A percentile compares a stretch with the other conserved stretches of the same genome.
Conservation (phyloP, 1,140 invertebrate species). For the Drosophila repleta region DNA sequence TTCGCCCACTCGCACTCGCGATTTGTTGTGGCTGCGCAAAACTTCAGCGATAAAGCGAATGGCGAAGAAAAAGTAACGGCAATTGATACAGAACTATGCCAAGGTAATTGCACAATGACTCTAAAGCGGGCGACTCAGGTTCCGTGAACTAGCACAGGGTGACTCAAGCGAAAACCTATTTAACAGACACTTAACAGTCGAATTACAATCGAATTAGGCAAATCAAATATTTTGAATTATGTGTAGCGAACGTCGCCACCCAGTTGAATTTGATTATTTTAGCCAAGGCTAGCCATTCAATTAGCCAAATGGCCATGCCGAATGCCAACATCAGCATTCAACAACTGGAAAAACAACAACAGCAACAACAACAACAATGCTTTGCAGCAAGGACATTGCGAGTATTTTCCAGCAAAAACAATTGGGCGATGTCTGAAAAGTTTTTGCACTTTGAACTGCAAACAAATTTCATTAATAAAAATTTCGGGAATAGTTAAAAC, state of each 20-base stretch:
- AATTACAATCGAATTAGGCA: background rate
- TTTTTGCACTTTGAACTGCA: constrained; percentile 10
- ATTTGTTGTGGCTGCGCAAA: constrained; percentile 63
- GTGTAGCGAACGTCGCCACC: background rate
- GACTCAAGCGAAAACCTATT: background rate
- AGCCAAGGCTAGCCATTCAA: constrained; percentile 29
- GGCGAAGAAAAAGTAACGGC: constrained; percentile 21
- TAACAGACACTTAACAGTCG: background rate
- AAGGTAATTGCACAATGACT: constrained; percentile 41
- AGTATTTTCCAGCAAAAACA: constrained; percentile 18
- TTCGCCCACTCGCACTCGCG: constrained; percentile 32
- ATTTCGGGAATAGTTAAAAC: background rate
- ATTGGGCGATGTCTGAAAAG: constrained; percentile 22
- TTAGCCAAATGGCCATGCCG: constrained; percentile 26
- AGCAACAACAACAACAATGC: constrained; percentile 7
- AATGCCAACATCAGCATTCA: constrained; percentile 1
- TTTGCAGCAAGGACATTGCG: constrained; percentile 15
- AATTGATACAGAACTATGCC: constrained; percentile 56
- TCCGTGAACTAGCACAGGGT: constrained; percentile 10
- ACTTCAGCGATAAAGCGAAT: constrained; percentile 63
- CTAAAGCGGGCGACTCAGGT: constrained; percentile 25
- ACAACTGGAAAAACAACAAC: constrained; percentile 6
- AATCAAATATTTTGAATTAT: too few relatives aligned
- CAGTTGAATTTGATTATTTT: background rate
- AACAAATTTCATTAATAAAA: constrained; percentile 13